Conservation (phyloP, 2,797 vertebrate genomes). For the Pseudomugil gertrudae region DNA sequence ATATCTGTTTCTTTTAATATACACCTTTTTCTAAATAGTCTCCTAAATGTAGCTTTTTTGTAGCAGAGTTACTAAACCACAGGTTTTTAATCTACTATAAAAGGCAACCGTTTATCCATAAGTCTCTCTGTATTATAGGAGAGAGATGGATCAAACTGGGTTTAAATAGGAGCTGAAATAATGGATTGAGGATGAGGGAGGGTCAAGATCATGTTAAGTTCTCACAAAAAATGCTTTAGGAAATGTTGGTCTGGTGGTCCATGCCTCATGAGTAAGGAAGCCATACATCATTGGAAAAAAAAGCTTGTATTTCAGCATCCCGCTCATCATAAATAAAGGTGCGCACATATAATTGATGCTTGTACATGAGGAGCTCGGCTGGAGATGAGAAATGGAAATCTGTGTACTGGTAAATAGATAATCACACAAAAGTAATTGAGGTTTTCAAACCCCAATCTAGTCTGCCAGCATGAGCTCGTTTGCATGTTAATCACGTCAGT, state of each 20-base stretch:
- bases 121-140: conserved; percentile 26
- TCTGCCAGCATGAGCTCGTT: conserved; percentile 99
- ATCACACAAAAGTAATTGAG: conserved; percentile 99
- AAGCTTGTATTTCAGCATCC: conserved; percentile 68
- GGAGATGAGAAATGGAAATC: conserved; percentile 98
- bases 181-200: conserved; percentile 48
- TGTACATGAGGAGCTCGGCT: conserved; percentile 73
- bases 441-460: conserved; percentile 99
- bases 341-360: conserved; percentile 78
- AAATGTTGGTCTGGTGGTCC: conserved; percentile 61
- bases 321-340: conserved; percentile 85
- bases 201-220: conserved; percentile 74
- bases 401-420: conserved; percentile 99
- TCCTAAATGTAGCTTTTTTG: conserved; percentile 88
- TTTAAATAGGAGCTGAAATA: conserved; percentile 61
- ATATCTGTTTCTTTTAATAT: conserved; percentile 90
- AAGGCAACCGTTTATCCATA: conserved; percentile 45
- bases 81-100: conserved; percentile 19
- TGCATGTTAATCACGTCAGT: conserved; percentile 99
- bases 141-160: conserved; percentile 33
- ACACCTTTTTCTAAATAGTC: conserved; percentile 74
- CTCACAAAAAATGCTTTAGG: conserved; percentile 68
- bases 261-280: conserved; percentile 63
- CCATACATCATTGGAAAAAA: conserved; percentile 73
- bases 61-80: conserved; percentile 1